Base-by-base conservation (phyloP, 2,888 invertebrate genomes). In the Lithosia quadra region DNA sequence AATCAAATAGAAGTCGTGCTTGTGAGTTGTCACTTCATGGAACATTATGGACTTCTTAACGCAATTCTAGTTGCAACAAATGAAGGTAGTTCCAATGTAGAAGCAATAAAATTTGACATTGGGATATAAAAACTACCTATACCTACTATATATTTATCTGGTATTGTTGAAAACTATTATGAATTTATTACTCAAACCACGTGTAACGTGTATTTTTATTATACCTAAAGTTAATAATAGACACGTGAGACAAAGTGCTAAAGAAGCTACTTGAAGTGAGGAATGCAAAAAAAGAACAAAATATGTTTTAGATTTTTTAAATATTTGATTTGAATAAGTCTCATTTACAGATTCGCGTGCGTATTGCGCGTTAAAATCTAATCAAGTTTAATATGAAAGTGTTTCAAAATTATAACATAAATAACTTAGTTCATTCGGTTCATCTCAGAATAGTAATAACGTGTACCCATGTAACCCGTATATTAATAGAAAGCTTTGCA, bases 401-500 rank as follows among this genome's bases (percentile, higher is more conserved):
- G 34, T 49, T 73, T 70, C 68, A 63, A 69, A 72, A 57, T 65
- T 66, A 66, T 62, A 68, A 69, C 58, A 72, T 72, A 73, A 69
- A 49, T 49, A 49, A 49, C 63, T 71, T 62, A 68, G 49, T 43
- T 69, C 69, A 57, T 53, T 72, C 63, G 64, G 72, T 72, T 66
- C 67, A 80, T 76, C 73, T 70, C 69, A 74, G 57, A 75, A 75
- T 69, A 78, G 79, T 73, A 77, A 82, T 78, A 79, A 67, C 67
- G 73, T 65, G 53, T 68, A 36, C 59, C 36, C 36, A 9, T 49
- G 49, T 49, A 49, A 49, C 49, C n/a, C 22, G 65, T 69, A 43
- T 79, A 82, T 75, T 81, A 82, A 86, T 84, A 84, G 84, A 84
- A 85, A 84, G 79, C 82, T 78, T 81, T 79, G 78, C 84, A 84